Conservation (phyloP, 2,113 vertebrate genomes). For the Antennarius striatus region DNA sequence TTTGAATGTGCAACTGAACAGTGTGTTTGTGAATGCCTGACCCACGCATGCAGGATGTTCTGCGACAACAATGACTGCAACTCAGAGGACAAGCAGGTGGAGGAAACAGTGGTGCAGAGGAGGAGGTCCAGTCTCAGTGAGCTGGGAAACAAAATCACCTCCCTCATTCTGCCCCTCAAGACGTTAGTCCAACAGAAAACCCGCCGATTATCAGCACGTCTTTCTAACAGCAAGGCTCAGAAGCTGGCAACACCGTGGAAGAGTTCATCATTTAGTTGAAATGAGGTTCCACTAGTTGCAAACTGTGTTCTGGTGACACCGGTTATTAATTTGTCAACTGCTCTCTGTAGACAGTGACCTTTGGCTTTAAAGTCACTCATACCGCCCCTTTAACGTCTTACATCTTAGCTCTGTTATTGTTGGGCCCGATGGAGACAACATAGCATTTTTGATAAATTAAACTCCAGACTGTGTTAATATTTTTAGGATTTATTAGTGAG, state of each 20-base stretch:
- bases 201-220: conserved; percentile 23
- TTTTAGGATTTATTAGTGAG: not conserved
- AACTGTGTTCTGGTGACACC: not conserved
- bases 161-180: conserved; percentile 76
- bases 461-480: too few species aligned
- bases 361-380: not conserved
- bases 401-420: not conserved
- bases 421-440: not conserved
- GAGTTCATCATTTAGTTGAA: conserved; percentile 49
- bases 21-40: conserved; percentile 59
- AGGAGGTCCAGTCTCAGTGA: conserved; percentile 85
- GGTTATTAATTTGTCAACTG: too few species aligned
- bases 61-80: conserved; percentile 61
- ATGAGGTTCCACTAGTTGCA: conserved; percentile 33
- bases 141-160: conserved; percentile 79
- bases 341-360: not conserved
- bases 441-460: not conserved
- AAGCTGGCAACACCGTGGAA: conserved; percentile 27
- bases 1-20: conserved; percentile 44
- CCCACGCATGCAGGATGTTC: conserved; percentile 74
- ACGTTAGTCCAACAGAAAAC: conserved; percentile 73
- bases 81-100: conserved; percentile 68
- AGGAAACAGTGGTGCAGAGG: conserved; percentile 62
- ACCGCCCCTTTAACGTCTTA: not conserved
- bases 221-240: conserved; percentile 28